Conservation (phyloP, 2,113 vertebrate genomes). For the Tursiops truncatus region DNA sequence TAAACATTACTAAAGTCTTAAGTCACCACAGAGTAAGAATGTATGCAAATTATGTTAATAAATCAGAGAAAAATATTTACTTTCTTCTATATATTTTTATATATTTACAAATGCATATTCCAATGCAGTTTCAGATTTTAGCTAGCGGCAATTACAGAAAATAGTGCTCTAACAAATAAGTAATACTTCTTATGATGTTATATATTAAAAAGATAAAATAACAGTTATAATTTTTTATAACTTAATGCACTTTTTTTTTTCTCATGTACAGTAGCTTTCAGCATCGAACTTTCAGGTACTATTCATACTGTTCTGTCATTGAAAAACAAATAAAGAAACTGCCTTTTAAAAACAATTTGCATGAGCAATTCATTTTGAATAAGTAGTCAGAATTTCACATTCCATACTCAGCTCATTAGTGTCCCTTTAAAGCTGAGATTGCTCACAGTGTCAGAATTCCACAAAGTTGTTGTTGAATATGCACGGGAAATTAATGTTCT, state of each 20-base stretch:
- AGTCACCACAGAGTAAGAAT: neutral
- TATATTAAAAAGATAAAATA: neutral
- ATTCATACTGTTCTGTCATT: conserved; percentile 59
- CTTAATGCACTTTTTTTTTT: neutral
- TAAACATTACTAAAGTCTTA: neutral
- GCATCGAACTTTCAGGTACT: neutral
- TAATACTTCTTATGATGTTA: neutral
- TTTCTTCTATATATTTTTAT: neutral
- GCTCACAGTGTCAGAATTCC: conserved; percentile 48
- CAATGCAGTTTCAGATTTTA: neutral
- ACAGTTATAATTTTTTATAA: neutral
- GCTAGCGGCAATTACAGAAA: neutral
- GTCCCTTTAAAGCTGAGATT: conserved; percentile 58
- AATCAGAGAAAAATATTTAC: neutral
- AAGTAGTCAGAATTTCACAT: conserved; percentile 75
- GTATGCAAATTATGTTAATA: neutral
- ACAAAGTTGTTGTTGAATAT: conserved; percentile 33
- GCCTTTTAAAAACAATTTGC: conserved; percentile 72
- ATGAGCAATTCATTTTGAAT: conserved; percentile 70
- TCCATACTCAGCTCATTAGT: conserved; percentile 66
- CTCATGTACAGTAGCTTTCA: neutral
- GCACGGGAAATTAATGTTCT: conserved; percentile 50
- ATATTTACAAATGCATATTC: neutral
- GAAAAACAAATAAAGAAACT: conserved; percentile 65
- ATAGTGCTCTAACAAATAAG: neutral